Evolutionary conservation across 2,113 vertebrate species (phyloP), one percentile per base, ranked within the genome.

Genomic region (Protobothrops flavoviridis): DNA sequence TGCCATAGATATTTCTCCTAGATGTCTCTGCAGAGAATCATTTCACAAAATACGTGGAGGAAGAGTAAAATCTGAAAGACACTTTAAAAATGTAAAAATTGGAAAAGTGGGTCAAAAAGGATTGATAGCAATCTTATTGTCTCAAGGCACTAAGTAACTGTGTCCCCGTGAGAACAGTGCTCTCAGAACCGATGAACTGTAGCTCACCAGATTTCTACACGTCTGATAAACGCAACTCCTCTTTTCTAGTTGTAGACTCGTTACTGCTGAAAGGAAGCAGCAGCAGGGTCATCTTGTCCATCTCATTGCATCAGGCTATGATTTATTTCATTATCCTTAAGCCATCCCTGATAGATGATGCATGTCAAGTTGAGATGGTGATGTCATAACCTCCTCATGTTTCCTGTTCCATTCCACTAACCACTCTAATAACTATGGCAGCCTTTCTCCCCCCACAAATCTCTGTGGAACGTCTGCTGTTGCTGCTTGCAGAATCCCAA

Each of bases 321-420:
- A 93, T 91, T 86, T 64, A 94, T 94, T 94, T 93, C 88, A 86
- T 90, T 87, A 93, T 91, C 87, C 90, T 87, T 93, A 93, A 87
- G 87, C 92, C 87, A 87, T 87, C 92, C 57, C 92, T 93, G 92
- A 91, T 93, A 87, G 90, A 91, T 87, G 87, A 91, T 50, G 74
- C 87, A 86, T 92, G 92, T 90, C 94, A 93, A 91, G 85, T 93
- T 92, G 91, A 92, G 88, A 64, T 93, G 88, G 92, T 93, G 92
- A 93, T 93, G 92, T 90, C 91, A 90, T 59, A 74, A 89, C 93
- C 91, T 92, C 74, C 93, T 90, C 91, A 87, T 87, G 93, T 92
- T 92, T 64, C 93, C 74, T 90, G 88, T 92, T 92, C 91, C 91
- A 87, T 90, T 90, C 57, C 7, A 90, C 74, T 92, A 86, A 90